These are phyloP conservation scores for Epinephelus fuscoguttatus DNA, from an alignment of 2,113 vertebrate species.

Conservation along the genomic window DNA sequence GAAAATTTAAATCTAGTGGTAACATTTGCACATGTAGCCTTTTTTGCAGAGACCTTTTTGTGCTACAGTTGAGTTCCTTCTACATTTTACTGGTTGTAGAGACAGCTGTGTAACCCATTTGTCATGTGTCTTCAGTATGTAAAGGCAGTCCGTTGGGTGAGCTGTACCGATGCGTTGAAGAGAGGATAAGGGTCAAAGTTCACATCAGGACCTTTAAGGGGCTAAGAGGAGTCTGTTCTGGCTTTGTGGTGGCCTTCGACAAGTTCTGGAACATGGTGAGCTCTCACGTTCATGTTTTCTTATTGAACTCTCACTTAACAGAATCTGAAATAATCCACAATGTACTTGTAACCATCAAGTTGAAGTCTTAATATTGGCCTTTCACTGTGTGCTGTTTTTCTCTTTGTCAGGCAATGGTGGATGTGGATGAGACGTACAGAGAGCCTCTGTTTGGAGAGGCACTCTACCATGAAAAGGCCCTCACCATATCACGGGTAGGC, in stretches of 20 bases:
- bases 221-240: slow-evolving; percentile 94
- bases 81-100: not conserved
- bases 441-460: slow-evolving; percentile 94
- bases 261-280: slow-evolving; percentile 99
- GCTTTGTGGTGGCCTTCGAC: slow-evolving; percentile 97
- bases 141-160: slow-evolving; percentile 94
- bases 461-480: slow-evolving; percentile 91
- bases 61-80: not conserved
- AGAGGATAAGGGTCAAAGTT: slow-evolving; percentile 92
- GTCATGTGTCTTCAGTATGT: slow-evolving; percentile 85
- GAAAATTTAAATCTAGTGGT: not conserved
- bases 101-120: not conserved
- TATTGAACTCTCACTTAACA: not conserved
- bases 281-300: not conserved
- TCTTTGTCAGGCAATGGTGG: slow-evolving; percentile 91
- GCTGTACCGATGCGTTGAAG: slow-evolving; percentile 92
- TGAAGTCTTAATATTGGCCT: not conserved
- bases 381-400: not conserved
- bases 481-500: slow-evolving; percentile 92
- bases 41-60: not conserved
- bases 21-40: not conserved
- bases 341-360: not conserved
- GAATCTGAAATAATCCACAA: not conserved
- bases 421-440: slow-evolving; percentile 97
- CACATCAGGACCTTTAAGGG: slow-evolving; percentile 98